Evolutionary conservation across 2,888 invertebrate species (phyloP).

Genomic region (Eupithecia insigniata): DNA sequence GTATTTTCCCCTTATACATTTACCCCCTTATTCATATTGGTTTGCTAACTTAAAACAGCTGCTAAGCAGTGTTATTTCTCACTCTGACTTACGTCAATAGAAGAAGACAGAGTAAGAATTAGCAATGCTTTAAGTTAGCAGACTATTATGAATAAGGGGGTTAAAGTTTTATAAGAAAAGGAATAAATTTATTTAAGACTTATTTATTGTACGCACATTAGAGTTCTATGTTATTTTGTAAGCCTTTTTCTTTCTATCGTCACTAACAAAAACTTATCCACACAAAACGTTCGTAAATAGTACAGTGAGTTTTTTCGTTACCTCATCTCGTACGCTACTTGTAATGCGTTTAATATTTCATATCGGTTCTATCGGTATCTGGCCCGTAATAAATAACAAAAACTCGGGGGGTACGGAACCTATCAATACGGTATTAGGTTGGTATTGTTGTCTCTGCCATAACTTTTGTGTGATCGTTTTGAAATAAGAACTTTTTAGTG

Average conservation of each 20-base stretch:
- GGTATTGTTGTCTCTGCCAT: conserved; percentile 60
- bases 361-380: conserved; percentile 81
- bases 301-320: conserved; percentile 78
- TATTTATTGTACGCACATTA: neutral
- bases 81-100: too few relatives aligned
- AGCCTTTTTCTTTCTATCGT: neutral
- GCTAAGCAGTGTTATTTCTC: too few relatives aligned
- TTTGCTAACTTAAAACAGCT: too few relatives aligned
- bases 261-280: conserved; percentile 47
- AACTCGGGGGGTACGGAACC: conserved; percentile 68
- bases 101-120: too few relatives aligned
- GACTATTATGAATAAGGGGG: too few relatives aligned
- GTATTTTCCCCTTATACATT: too few relatives aligned
- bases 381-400: conserved; percentile 79
- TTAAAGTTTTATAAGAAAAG: too few relatives aligned
- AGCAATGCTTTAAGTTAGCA: too few relatives aligned
- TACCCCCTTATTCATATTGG: too few relatives aligned
- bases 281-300: conserved; percentile 49
- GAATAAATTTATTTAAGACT: too few relatives aligned
- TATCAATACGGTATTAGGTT: conserved; percentile 82
- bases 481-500: conserved; percentile 25
- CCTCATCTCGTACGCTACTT: conserved; percentile 82
- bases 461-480: conserved; percentile 32
- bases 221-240: neutral
- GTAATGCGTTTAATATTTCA: conserved; percentile 85